Evolutionary conservation across 2,888 invertebrate genomes (phyloP).

Genomic region (Trimorus sp.): DNA sequence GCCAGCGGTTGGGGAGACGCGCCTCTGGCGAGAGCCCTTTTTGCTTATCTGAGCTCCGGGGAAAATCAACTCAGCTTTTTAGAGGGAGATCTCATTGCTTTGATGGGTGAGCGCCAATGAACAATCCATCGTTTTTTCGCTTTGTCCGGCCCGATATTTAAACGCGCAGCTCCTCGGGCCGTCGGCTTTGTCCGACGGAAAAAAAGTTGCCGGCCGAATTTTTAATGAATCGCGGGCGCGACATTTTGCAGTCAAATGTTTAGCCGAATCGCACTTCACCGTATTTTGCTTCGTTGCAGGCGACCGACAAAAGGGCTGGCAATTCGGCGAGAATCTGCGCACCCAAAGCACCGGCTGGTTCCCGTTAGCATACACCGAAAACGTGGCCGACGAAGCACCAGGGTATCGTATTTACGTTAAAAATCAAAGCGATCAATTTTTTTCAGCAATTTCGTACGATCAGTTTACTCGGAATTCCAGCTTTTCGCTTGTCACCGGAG

Average conservation of each 20-base stretch:
- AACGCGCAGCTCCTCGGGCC: slow-evolving; percentile 38
- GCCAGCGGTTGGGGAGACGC: slow-evolving; percentile 85
- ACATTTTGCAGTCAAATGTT: slow-evolving; percentile 31
- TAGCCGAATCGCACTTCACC: slow-evolving; percentile 21
- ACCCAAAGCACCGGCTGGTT: slow-evolving; percentile 98
- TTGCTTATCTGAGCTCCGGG: slow-evolving; percentile 93
- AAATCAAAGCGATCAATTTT: too few relatives aligned
- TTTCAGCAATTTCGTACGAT: too few relatives aligned
- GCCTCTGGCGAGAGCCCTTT: slow-evolving; percentile 91
- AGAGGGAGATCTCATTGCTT: slow-evolving; percentile 93
- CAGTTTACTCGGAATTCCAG: too few relatives aligned
- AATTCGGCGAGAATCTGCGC: slow-evolving; percentile 96
- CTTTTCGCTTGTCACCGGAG: too few relatives aligned
- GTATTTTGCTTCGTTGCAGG: slow-evolving; percentile 79
- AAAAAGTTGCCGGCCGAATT: slow-evolving; percentile 29
- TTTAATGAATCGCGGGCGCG: slow-evolving; percentile 44
- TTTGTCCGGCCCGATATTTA: slow-evolving; percentile 38
- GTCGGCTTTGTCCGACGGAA: slow-evolving; percentile 29
- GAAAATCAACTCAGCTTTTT: slow-evolving; percentile 96
- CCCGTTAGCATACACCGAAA: slow-evolving; percentile 96
- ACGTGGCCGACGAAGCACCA: slow-evolving; percentile 86
- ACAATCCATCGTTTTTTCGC: slow-evolving; percentile 44
- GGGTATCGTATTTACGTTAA: slow-evolving; percentile 76
- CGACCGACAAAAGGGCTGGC: slow-evolving; percentile 97
- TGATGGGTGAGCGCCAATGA: slow-evolving; percentile 84